A percentile compares a stretch with the other conserved stretches of the same genome.
Conservation (phyloP, 2,797 vertebrate species). For the Alca torda region DNA sequence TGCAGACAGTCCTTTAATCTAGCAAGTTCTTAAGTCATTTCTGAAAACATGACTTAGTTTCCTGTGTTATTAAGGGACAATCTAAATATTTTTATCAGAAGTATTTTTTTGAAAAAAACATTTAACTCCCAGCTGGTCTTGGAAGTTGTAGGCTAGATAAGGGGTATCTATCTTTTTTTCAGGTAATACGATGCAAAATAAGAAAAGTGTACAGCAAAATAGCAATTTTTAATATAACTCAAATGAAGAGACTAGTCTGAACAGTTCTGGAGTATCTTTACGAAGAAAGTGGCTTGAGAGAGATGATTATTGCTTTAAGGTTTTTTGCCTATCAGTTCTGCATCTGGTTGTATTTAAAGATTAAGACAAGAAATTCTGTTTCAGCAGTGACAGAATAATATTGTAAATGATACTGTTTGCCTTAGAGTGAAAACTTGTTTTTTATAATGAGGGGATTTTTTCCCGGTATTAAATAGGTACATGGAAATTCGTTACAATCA, state of each 20-base stretch:
- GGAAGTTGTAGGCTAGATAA: not conserved
- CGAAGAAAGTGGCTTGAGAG: not conserved
- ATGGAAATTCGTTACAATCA: not conserved
- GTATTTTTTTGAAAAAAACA: not conserved
- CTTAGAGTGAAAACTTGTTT: not conserved
- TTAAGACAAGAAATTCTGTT: not conserved
- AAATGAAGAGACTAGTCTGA: not conserved
- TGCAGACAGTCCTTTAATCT: constrained; percentile 48
- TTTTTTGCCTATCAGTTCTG: not conserved
- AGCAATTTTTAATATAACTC: not conserved
- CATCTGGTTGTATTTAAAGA: not conserved
- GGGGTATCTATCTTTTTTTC: not conserved
- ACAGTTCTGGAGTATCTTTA: not conserved
- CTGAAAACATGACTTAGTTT: constrained; percentile 44
- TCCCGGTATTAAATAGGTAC: not conserved
- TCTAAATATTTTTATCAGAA: constrained; percentile 10
- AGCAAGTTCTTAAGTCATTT: constrained; percentile 20
- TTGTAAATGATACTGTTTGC: not conserved
- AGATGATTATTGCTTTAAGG: not conserved
- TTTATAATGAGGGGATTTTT: not conserved
- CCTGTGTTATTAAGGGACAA: constrained; percentile 1
- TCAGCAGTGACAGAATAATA: not conserved
- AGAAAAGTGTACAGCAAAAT: not conserved
- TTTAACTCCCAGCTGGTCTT: not conserved
- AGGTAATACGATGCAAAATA: not conserved